Evolutionary conservation across 1,140 invertebrate genomes (phyloP), one percentile per base, ranked within the genome.

Genomic region (Cydia fagiglandana): DNA sequence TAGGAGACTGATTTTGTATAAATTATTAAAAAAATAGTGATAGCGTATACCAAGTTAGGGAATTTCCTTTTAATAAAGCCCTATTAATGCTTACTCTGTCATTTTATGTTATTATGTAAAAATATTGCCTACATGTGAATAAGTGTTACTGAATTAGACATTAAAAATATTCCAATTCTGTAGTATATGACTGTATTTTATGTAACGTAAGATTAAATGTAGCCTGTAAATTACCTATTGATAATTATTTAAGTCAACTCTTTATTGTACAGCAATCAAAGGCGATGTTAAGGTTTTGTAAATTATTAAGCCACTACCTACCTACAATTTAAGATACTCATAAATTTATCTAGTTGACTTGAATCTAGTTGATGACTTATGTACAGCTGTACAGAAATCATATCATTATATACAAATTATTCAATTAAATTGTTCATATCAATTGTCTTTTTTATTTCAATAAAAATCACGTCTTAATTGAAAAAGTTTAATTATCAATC

Each of bases 1-100:
- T 90, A 90, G 90, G 90, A 92, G 91, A 92, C 90, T 92, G 90
- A 92, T 90, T 91, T 91, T 92, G 86, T 90, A 90, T 91, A 89
- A 84, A 83, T 76, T 53, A 56, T 56, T 83, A 83, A 88, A 86
- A 82, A 85, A 84, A 77, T 76, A 77, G 83, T 86, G 84, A 86
- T 89, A 90, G 84, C 84, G 88, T 81, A 77, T 86, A 90, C 82
- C 87, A 81, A 83, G 78, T 78, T 86, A 85, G 83, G 81, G 74
- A 73, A 81, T 79, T 79, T 84, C 83, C 80, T 81, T 84, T 85
- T 78, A 81, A 38, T 70, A 78, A 77, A 78, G 79, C 83, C 83
- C 77, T 77, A 82, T 81, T 81, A 80, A 79, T 83, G 80, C 78
- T 84, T 84, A 84, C 80, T 78, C 45, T 79, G 28, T 79, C 64